Evolutionary conservation across 2,888 invertebrate species (phyloP).

Genomic region (Limnephilus rhombicus): DNA sequence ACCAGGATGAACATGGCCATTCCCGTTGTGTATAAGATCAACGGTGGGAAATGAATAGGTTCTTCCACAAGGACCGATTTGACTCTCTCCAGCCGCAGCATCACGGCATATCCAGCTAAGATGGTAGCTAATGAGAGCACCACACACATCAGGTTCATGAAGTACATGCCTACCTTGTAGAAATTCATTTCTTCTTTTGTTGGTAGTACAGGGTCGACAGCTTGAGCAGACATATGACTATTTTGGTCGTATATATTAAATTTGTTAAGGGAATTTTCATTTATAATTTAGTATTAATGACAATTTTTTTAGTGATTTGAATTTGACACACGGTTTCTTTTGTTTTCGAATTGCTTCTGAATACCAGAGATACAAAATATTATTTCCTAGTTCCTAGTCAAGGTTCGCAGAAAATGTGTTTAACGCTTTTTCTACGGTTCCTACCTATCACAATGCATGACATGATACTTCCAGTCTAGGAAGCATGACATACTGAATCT

Average conservation of each 20-base stretch:
- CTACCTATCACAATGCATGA: neutral
- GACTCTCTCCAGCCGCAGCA: neutral
- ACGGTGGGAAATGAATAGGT: conserved; percentile 23
- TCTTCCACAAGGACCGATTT: neutral
- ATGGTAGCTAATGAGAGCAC: conserved; percentile 30
- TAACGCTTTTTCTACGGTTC: neutral
- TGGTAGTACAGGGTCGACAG: neutral
- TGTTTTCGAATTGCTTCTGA: neutral
- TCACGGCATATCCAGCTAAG: conserved; percentile 33
- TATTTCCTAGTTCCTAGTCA: neutral
- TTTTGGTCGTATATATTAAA: neutral
- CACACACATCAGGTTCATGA: conserved; percentile 47
- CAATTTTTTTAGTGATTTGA: neutral
- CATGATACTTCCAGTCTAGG: too few relatives aligned
- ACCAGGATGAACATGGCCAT: conserved; percentile 42
- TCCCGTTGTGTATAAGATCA: conserved; percentile 36
- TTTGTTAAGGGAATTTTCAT: neutral
- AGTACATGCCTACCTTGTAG: conserved; percentile 50
- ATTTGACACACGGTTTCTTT: neutral
- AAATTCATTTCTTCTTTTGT: conserved; percentile 42
- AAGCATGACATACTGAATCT: too few relatives aligned
- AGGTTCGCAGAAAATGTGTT: too few relatives aligned
- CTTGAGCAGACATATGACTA: neutral
- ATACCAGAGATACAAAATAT: neutral
- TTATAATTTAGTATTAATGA: neutral